Percentiles rank a stretch among this genome's conserved stretches.
These are phyloP conservation scores for Osmerus eperlanus DNA, from an alignment of 2,113 vertebrate species.

Conservation along the genomic window DNA sequence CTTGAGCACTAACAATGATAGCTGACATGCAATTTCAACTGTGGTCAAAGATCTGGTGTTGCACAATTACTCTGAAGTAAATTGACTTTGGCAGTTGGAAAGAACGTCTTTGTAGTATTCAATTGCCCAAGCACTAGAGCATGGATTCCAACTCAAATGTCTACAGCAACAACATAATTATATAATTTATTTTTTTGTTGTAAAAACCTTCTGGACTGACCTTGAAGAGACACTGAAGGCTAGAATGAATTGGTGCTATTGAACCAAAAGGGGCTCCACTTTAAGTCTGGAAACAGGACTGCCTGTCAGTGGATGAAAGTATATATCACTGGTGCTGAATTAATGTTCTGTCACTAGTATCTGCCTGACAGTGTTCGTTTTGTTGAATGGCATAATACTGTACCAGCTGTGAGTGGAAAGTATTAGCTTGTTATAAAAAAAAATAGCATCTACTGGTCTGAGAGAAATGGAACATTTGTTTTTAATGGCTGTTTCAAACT, in stretches of 20 bases:
- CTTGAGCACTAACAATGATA: not conserved
- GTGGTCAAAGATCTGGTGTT: not conserved
- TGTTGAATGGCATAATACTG: not conserved
- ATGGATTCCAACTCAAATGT: not conserved
- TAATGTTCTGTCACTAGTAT: not conserved
- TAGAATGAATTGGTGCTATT: no score
- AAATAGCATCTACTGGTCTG: not conserved
- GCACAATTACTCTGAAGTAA: slow-evolving; percentile 9
- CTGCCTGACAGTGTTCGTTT: not conserved
- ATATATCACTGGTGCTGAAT: not conserved
- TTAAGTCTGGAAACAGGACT: not conserved
- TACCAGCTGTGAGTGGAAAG: not conserved
- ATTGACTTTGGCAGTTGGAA: not conserved
- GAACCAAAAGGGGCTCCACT: no score
- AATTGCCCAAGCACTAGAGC: not conserved
- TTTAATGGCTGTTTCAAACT: not conserved
- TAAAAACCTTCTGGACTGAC: not conserved
- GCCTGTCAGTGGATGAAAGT: not conserved
- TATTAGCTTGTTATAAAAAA: not conserved
- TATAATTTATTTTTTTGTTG: not conserved
- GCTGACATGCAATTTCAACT: not conserved
- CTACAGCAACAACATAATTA: not conserved
- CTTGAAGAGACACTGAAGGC: not conserved
- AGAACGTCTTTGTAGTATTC: not conserved
- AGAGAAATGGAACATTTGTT: not conserved